Base-by-base conservation (phyloP, 2,888 invertebrate species). In the Hypselothyrea guttata region DNA sequence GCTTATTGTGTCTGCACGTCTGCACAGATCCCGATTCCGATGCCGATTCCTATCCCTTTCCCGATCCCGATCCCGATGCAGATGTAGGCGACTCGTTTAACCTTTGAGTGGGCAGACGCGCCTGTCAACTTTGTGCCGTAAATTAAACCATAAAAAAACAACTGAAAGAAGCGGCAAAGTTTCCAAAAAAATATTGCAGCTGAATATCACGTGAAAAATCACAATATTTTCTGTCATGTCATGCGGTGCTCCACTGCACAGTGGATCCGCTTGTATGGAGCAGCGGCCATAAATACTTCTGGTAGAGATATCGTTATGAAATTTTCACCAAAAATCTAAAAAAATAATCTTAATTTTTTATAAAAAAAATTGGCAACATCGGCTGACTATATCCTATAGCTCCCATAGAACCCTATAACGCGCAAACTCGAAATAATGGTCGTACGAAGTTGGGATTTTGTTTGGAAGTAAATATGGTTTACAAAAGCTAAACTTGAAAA, bases 1-100 rank as follows among this genome's bases (percentile, higher is more conserved):
- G 71, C 66, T 79, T 79, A 78, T 78, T 83, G 83, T 78, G 78
- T 79, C 84, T 70, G 79, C 79, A 79, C 77, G 84, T 79, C 70
- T 75, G 62, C 58, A 49, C 18, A 38, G 38, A 38, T 5, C 38
- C 38, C 11, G 18, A 18, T n/a, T 4, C 49, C 31, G 47, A 52
- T 22, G 22, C 40, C 28, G 31, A 40, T 30, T 15, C 40, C 47
- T n/a, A 38, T 16, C 34, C 13, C 28, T 4, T 3, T 3, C 22
- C 51, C 33, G 44, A 42, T 5, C 33, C 37, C 18, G 16, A 37
- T 15, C 11, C 18, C 28, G 44, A 40, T n/a, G 47, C 61, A 45
- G 31, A 33, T 30, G 28, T 31, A 7, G 34, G 31, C 33, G 72
- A 30, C 73, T 72, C 71, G 68, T 61, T 65, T 64, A 72, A 74